A percentile compares a stretch with the other conserved stretches of the same genome.
phyloP scores from a whole-genome alignment of 1,140 invertebrate species.

The Pinna nobilis region DNA sequence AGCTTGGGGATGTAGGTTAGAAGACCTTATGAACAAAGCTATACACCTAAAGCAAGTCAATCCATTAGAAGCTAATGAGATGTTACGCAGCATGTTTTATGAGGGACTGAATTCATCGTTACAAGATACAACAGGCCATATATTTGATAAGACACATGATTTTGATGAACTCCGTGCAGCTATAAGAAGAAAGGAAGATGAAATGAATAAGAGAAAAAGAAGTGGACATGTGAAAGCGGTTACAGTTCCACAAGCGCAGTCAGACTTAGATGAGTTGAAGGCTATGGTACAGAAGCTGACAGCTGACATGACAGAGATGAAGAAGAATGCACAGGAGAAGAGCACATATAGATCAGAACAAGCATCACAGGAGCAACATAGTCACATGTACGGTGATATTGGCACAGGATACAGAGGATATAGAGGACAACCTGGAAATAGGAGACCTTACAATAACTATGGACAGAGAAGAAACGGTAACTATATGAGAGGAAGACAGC shows the following conservation, averaged over 20 bases:
- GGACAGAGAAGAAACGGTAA: no score
- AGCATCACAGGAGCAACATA: no score
- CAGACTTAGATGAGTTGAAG: no score
- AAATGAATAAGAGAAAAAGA: no score
- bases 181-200: slow-evolving; percentile 17
- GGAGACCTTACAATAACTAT: no score
- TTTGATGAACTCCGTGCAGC: slow-evolving; percentile 23
- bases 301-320: no score
- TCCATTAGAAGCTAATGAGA: neutral
- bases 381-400: no score
- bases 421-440: neutral
- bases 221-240: no score
- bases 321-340: no score
- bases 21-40: slow-evolving; percentile 3
- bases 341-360: no score
- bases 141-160: slow-evolving; percentile 15
- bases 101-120: slow-evolving; percentile 27
- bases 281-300: no score
- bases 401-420: neutral
- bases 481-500: neutral
- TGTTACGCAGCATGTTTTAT: slow-evolving; percentile 29
- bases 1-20: slow-evolving; percentile 16
- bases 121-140: slow-evolving; percentile 29
- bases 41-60: neutral
- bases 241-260: no score